Base-by-base conservation (phyloP, 2,888 invertebrate species). In the Campoletis raptor region DNA sequence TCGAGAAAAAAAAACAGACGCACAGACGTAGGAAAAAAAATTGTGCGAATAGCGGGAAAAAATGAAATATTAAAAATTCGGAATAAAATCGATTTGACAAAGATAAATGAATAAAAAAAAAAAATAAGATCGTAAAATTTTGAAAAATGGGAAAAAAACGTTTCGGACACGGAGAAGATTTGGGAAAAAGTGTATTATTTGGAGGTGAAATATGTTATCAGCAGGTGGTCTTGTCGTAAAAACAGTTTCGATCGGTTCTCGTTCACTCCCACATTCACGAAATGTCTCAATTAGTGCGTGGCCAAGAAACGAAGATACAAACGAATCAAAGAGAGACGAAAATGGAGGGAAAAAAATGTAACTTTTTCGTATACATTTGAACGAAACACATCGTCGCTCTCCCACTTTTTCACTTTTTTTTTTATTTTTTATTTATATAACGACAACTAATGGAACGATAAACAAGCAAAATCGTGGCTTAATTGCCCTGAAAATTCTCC, bases 241-340 rank as follows among this genome's bases (percentile, higher is more conserved):
- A 80, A 81, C 12, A 12, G 36, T 77, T 76, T 72, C 78, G 73
- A 79, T 66, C 57, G 45, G 69, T 82, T 82, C 76, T 57, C 69
- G 66, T 36, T 40, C 30, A 80, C 74, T 80, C 80, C 80, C 83
- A 73, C 79, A 69, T 61, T 30, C 57, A 15, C 74, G n/a, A 80
- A 80, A 84, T 76, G 80, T 84, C 84, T 80, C 80, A 80, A 84
- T 84, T 80, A 80, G 74, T 37, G 37, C 24, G 48, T 24, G 24
- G 48, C 9, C 15, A 6, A 45, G 52, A 73, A 24, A 64, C 21
- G 42, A 15, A 18, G 64, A 61, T 21, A 45, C 37, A 45, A 24
- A 36, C 10, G 36, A 8, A n/a, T 45, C 12, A 15, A 61, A 37
- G 30, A 21, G 36, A 21, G 15, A 52, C 66, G 21, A 21, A 45